These are phyloP conservation scores for Menidia beryllina DNA, from an alignment of 2,113 vertebrate species.

Conservation along the genomic window DNA sequence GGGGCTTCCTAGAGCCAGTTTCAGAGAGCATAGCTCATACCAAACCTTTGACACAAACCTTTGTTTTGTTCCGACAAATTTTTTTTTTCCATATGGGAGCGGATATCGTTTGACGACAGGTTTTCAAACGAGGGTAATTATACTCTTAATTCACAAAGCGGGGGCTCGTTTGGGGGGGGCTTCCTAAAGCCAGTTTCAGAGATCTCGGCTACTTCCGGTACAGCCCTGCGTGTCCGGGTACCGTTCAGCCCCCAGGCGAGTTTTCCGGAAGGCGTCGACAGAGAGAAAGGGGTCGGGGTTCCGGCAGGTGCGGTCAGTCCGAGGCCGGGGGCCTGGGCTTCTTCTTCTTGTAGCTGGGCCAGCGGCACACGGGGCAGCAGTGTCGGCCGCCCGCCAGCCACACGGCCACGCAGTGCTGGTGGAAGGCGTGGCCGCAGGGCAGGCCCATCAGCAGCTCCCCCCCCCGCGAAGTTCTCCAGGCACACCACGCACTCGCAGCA, in stretches of 20 bases:
- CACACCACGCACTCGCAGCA: conserved; percentile 97
- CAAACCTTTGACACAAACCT: too few relatives aligned
- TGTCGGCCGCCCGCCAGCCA: conserved; percentile 92
- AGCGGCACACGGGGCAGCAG: conserved; percentile 96
- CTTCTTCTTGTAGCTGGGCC: conserved; percentile 96
- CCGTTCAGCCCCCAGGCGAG: too few relatives aligned
- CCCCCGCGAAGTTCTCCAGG: conserved; percentile 90
- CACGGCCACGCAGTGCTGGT: conserved; percentile 94
- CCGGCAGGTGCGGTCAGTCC: too few relatives aligned
- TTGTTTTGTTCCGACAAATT: background rate
- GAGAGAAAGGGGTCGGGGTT: too few relatives aligned
- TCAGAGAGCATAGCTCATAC: too few relatives aligned
- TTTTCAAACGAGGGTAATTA: background rate
- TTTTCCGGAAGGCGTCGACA: too few relatives aligned
- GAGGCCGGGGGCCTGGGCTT: too few relatives aligned
- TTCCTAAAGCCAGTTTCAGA: background rate
- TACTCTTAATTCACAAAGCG: background rate
- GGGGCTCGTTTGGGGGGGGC: background rate
- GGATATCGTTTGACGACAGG: background rate
- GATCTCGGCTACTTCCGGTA: too few relatives aligned
- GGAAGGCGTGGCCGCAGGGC: conserved; percentile 95
- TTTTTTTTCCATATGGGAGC: background rate
- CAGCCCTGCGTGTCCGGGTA: too few relatives aligned
- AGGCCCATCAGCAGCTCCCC: conserved; percentile 91
- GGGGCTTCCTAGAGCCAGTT: too few relatives aligned